Evolutionary conservation across 2,797 vertebrate species (phyloP).

Genomic region (Lateolabrax maculatus): DNA sequence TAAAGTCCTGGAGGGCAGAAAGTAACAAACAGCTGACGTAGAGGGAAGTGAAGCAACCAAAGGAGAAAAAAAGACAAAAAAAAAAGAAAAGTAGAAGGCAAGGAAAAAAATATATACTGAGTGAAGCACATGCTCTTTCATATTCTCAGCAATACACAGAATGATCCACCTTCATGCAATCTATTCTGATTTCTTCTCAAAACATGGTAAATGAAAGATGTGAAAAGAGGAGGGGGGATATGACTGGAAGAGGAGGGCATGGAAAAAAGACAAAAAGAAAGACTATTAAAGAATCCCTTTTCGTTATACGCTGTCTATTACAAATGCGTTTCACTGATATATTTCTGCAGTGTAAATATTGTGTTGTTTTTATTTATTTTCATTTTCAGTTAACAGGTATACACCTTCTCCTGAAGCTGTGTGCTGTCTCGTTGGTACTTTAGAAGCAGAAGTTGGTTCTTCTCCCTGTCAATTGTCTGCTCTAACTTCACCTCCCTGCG

Average conservation of each 20-base stretch:
- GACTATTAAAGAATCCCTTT: background rate
- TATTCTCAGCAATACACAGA: constrained; percentile 13
- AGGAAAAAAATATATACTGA: background rate
- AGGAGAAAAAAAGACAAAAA: background rate
- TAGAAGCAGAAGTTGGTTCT: constrained; percentile 82
- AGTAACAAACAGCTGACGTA: background rate
- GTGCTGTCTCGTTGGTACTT: constrained; percentile 82
- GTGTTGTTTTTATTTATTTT: background rate
- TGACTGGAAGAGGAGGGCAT: background rate
- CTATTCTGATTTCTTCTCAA: constrained; percentile 12
- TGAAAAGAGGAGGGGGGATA: background rate
- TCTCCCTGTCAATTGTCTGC: constrained; percentile 84
- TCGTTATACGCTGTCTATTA: background rate
- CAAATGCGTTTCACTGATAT: background rate
- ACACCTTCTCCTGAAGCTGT: constrained; percentile 86
- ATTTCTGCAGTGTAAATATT: background rate
- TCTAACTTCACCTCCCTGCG: constrained; percentile 82
- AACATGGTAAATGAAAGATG: background rate
- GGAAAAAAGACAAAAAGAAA: background rate
- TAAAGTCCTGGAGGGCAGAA: constrained; percentile 19
- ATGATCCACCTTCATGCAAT: background rate
- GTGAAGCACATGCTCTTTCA: background rate
- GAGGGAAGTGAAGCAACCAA: constrained; percentile 25
- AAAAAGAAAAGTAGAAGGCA: constrained; percentile 7
- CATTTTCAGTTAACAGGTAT: background rate